Conservation (phyloP, 2,888 invertebrate species). For the Erebia epiphron region DNA sequence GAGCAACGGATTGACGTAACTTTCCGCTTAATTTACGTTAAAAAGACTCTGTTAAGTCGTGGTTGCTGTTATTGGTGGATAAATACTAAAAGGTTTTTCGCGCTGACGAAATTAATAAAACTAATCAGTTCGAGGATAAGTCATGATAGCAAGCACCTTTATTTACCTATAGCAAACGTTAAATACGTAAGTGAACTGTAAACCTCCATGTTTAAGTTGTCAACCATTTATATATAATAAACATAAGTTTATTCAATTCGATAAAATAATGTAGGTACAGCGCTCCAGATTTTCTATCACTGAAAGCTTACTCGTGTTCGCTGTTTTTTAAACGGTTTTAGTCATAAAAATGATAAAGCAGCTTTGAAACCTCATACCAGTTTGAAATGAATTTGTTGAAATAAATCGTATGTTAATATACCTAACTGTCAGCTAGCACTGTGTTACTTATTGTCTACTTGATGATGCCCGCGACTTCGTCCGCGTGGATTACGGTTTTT, state of each 20-base stretch:
- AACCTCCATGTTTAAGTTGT: neutral
- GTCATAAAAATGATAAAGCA: neutral
- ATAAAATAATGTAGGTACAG: neutral
- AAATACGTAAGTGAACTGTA: neutral
- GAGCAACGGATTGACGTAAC: too few species aligned
- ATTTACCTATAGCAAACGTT: too few species aligned
- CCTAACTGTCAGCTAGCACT: neutral
- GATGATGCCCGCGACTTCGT: too few species aligned
- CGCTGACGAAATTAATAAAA: too few species aligned
- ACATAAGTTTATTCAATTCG: neutral
- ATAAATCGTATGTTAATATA: neutral
- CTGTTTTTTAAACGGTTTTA: neutral
- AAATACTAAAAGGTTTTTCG: too few species aligned
- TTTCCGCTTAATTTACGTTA: too few species aligned
- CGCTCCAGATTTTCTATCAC: slow-evolving; percentile 10
- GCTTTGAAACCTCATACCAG: neutral
- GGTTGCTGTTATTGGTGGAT: too few species aligned
- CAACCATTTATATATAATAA: neutral
- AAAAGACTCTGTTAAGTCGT: too few species aligned
- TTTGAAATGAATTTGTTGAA: too few species aligned
- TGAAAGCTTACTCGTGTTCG: slow-evolving; percentile 6
- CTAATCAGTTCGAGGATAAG: too few species aligned
- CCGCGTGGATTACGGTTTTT: too few species aligned
- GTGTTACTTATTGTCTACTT: neutral
- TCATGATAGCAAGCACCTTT: too few species aligned